Evolutionary conservation across 2,888 invertebrate genomes (phyloP), one percentile per base, ranked within the genome.

Genomic region (Mythimna vitellina): DNA sequence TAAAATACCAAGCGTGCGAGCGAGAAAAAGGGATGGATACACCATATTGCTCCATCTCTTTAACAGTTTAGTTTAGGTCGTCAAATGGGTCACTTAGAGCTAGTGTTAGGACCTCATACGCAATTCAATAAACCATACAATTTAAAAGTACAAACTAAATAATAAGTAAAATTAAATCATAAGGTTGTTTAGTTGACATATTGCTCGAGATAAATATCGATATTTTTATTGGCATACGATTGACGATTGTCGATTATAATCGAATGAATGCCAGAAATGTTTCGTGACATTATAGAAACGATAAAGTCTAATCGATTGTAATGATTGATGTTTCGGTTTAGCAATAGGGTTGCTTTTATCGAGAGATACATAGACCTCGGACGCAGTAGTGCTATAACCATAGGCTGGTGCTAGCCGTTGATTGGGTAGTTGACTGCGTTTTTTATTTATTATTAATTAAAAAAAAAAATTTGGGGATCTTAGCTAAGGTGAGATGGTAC

Each of bases 241-340:
- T 83, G 77, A 73, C 84, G 81, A 84, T 80, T 82, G 63, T 80
- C 76, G 82, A 86, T 87, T 65, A 69, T 64, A 78, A 84, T 83
- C 79, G 74, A 73, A 76, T 76, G 76, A 69, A 81, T 71, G 79
- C 69, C 79, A 81, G 64, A 68, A 64, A 65, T 84, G 73, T 77
- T 78, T 78, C 75, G 65, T 81, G 76, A 81, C 73, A 85, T 77
- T 76, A 70, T 60, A 49, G 65, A 70, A 69, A 76, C 73, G 76
- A 79, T 86, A 77, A 72, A 71, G 62, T 78, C 46, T 68, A 73
- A 81, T 73, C 69, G 73, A 81, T 71, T 77, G 68, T 56, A 67
- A 57, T 80, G 84, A 80, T 83, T 80, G 84, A 80, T 80, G 70
- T 80, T 65, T 74, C 38, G 60, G 57, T 80, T 84, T 77, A 66